Conservation (phyloP, 2,113 vertebrate genomes). For the Ptyas mucosa region DNA sequence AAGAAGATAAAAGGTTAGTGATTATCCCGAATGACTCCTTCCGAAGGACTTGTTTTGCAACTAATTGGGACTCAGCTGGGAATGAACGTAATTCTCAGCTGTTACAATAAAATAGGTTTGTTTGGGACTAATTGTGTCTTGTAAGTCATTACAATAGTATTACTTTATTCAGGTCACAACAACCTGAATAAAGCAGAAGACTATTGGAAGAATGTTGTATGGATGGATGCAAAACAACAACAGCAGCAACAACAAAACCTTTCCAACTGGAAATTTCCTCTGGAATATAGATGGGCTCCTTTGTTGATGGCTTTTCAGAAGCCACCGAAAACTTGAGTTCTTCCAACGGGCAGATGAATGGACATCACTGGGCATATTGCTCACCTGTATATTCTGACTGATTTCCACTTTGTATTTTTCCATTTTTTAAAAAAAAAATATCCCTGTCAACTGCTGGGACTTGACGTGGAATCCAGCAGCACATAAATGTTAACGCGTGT, state of each 20-base stretch:
- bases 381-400: background rate
- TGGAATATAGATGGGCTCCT: background rate
- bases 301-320: background rate
- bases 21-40: no score
- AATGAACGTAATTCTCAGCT: no score
- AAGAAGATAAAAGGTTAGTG: no score
- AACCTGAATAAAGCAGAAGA: background rate
- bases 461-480: background rate
- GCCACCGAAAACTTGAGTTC: background rate
- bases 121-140: no score
- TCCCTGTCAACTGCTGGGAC: background rate
- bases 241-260: background rate
- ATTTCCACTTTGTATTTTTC: background rate
- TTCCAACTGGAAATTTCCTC: background rate
- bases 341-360: background rate
- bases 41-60: no score
- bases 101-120: no score
- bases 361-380: background rate
- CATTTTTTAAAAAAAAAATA: background rate
- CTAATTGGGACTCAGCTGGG: no score
- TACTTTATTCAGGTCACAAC: no score
- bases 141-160: no score
- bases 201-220: background rate
- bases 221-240: background rate
- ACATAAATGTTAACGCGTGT: background rate